Conservation (phyloP, 2,113 vertebrate species). For the Stigmatopora nigra region DNA sequence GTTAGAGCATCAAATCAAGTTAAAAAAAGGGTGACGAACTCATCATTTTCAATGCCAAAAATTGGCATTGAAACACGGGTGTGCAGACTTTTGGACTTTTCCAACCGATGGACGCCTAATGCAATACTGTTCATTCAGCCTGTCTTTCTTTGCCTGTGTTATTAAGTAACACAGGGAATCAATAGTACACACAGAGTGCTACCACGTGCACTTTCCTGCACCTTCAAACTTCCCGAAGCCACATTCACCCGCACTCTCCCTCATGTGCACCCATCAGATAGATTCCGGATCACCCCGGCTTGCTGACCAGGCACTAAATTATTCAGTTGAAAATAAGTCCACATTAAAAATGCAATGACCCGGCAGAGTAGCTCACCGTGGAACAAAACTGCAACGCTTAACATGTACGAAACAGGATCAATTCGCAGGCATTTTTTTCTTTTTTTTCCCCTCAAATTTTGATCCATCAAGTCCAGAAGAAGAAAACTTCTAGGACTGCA, state of each 20-base stretch:
- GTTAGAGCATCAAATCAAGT: no score
- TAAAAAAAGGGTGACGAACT: no score
- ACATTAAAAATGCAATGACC: constrained; percentile 66
- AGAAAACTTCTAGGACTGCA: constrained; percentile 9
- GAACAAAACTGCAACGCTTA: constrained; percentile 49
- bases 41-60: background rate
- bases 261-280: constrained; percentile 38
- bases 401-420: constrained; percentile 31
- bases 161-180: background rate
- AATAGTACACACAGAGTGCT: constrained; percentile 11
- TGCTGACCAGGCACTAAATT: constrained; percentile 66
- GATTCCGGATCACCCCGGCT: constrained; percentile 47
- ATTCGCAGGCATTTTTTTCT: constrained; percentile 9
- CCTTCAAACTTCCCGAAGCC: constrained; percentile 34
- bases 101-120: background rate
- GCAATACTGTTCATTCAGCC: no score
- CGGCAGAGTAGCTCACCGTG: constrained; percentile 47
- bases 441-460: constrained; percentile 22
- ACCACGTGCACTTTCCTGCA: constrained; percentile 28
- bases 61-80: background rate
- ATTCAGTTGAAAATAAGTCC: constrained; percentile 66
- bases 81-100: background rate
- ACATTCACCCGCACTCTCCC: constrained; percentile 32
- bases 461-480: constrained; percentile 15
- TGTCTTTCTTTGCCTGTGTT: background rate